Evolutionary conservation across 2,113 vertebrate genomes (phyloP).

Genomic region (Alligator sinensis): DNA sequence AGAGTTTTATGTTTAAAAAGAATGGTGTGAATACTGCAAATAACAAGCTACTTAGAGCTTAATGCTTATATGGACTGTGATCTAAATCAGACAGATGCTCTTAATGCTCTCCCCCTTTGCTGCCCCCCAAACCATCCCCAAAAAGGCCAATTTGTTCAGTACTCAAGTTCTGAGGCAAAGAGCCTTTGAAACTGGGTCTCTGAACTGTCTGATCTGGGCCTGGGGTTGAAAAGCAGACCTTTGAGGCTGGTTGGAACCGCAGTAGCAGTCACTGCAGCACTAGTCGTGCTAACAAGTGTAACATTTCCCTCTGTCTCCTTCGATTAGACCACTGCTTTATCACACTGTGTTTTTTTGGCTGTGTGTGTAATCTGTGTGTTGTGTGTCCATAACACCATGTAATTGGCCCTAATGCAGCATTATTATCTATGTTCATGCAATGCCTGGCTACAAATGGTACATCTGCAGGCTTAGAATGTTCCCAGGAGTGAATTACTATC

Average conservation of each 20-base stretch:
- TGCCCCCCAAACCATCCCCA: accelerated
- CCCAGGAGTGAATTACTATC: conserved; percentile 43
- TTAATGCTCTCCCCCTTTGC: background rate
- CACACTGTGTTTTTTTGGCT: conserved; percentile 61
- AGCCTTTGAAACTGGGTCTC: background rate
- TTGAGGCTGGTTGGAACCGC: conserved; percentile 7
- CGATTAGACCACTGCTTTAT: conserved; percentile 74
- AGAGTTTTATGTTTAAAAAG: background rate
- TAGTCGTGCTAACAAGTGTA: conserved; percentile 60
- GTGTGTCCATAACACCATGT: conserved; percentile 80
- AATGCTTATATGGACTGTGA: background rate
- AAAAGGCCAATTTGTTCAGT: background rate
- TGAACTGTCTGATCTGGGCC: background rate
- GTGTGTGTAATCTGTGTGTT: conserved; percentile 64
- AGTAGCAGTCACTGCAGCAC: background rate
- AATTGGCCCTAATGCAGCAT: conserved; percentile 81
- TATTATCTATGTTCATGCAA: conserved; percentile 75
- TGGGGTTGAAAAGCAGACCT: background rate
- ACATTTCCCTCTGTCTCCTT: conserved; percentile 81
- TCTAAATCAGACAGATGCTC: accelerated
- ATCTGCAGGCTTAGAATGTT: conserved; percentile 20
- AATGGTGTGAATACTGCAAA: background rate
- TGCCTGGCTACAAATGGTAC: conserved; percentile 68
- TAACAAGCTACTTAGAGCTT: background rate
- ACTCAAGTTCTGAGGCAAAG: background rate